phyloP scores from a whole-genome alignment of 2,797 vertebrate species.

The Clarias laeviceps region DNA sequence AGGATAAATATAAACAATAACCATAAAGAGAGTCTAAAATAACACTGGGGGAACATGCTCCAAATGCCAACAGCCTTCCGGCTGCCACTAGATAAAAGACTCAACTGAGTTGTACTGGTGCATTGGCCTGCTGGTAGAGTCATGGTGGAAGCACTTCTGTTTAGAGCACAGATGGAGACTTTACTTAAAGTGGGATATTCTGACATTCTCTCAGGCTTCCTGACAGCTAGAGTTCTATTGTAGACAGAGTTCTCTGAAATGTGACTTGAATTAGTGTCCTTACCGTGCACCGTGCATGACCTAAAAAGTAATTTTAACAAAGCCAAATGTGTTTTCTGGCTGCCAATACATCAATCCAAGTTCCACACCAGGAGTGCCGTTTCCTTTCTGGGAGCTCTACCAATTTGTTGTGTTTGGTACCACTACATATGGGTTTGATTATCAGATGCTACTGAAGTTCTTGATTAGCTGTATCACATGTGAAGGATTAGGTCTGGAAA shows the following conservation, averaged over 20 bases:
- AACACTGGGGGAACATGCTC: slow-evolving; percentile 50
- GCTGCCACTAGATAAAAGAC: slow-evolving; percentile 26
- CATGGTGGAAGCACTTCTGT: background rate
- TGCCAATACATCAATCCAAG: background rate
- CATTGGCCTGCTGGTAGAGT: background rate
- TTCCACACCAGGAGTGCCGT: background rate
- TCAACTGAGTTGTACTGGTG: background rate
- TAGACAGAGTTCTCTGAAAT: background rate
- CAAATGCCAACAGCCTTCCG: slow-evolving; percentile 44
- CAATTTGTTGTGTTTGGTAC: background rate
- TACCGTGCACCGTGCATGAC: background rate
- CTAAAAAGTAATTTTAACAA: slow-evolving; percentile 2
- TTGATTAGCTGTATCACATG: slow-evolving; percentile 22
- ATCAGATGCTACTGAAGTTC: slow-evolving; percentile 7
- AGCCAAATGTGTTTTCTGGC: slow-evolving; percentile 9
- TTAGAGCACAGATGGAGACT: background rate
- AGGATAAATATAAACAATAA: slow-evolving; percentile 59
- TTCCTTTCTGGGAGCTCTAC: slow-evolving; percentile 19
- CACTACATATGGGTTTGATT: background rate
- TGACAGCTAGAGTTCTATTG: background rate
- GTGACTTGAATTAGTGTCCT: background rate
- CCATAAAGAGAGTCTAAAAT: slow-evolving; percentile 50
- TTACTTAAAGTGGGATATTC: background rate
- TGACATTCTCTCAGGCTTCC: background rate
- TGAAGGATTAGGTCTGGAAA: background rate